These are phyloP conservation scores for Dolichallabes microphthalmus DNA, from an alignment of 2,113 vertebrate genomes.

Conservation along the genomic window DNA sequence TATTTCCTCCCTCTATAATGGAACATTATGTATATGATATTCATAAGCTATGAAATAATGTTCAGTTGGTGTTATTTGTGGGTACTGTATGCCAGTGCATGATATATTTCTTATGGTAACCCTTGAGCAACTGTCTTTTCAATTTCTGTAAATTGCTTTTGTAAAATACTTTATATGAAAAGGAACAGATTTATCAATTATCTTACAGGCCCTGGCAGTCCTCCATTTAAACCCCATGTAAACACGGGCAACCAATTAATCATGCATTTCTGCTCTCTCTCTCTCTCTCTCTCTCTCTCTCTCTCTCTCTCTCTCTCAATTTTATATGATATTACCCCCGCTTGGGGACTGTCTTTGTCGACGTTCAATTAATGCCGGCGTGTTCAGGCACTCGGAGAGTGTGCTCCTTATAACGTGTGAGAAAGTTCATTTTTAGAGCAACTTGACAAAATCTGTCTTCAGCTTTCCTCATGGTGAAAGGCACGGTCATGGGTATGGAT, in stretches of 20 bases:
- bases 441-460: neutral
- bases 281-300: neutral
- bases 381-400: conserved; percentile 11
- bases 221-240: conserved; percentile 5
- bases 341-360: neutral
- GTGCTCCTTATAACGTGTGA: neutral
- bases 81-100: neutral
- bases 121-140: conserved; percentile 2
- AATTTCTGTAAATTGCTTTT: conserved; percentile 3
- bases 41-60: neutral
- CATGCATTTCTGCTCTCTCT: neutral
- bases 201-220: neutral
- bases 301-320: neutral
- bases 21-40: neutral
- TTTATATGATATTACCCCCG: neutral
- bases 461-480: neutral
- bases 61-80: neutral
- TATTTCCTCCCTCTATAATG: no score
- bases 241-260: conserved; percentile 8
- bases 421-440: conserved; percentile 2
- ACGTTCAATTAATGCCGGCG: neutral
- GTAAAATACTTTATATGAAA: conserved; percentile 16
- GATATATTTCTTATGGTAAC: neutral
- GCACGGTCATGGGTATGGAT: no score
- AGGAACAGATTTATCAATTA: conserved; percentile 21